Evolutionary conservation across 2,113 vertebrate species (phyloP).

Genomic region (Sinocyclocheilus anshuiensis): DNA sequence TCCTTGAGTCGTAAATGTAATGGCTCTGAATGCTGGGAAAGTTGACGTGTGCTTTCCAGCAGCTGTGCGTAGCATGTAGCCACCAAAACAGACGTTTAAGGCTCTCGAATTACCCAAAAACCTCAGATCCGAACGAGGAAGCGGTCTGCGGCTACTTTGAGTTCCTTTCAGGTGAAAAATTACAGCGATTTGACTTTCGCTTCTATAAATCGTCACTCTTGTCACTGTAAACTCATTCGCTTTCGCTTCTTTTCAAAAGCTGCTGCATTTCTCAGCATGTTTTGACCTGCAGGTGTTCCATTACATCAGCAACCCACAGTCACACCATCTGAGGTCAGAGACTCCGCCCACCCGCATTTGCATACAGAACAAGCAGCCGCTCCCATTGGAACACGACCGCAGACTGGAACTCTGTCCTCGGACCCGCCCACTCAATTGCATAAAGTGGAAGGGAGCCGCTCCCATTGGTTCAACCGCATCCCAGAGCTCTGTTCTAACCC

Average conservation of each 20-base stretch:
- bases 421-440: conserved; percentile 53
- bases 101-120: neutral
- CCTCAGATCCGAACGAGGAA: neutral
- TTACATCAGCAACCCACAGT: conserved; percentile 66
- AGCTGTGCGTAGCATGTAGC: neutral
- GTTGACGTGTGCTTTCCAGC: neutral
- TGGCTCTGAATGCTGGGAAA: neutral
- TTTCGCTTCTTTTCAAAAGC: neutral
- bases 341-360: conserved; percentile 64
- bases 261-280: neutral
- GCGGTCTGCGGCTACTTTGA: neutral
- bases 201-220: neutral
- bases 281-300: conserved; percentile 64
- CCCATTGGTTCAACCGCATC: neutral
- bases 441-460: neutral
- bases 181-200: neutral
- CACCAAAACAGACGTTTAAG: neutral
- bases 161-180: neutral
- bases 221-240: neutral
- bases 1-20: neutral
- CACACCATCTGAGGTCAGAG: conserved; percentile 69
- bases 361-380: conserved; percentile 39
- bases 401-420: neutral
- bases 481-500: conserved; percentile 40
- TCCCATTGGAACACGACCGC: neutral